A percentile compares a stretch with the other conserved stretches of the same genome.
These are phyloP conservation scores for Bombycilla garrulus DNA, from an alignment of 2,113 vertebrate species.

Conservation along the genomic window DNA sequence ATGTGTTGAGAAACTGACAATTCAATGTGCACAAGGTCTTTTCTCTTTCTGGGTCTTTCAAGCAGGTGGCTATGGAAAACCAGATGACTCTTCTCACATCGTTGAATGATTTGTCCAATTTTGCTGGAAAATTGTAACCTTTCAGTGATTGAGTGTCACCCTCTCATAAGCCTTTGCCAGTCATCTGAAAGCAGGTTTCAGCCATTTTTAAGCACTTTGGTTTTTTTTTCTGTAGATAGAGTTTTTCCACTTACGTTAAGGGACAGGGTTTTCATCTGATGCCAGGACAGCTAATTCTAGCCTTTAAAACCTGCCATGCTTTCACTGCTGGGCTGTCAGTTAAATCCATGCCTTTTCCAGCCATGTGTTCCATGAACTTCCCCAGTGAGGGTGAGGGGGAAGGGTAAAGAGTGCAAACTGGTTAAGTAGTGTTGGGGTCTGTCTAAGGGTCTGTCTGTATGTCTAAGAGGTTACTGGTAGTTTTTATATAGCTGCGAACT, in stretches of 20 bases:
- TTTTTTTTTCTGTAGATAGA: background rate
- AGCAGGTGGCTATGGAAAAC: background rate
- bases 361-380: background rate
- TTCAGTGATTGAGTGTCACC: background rate
- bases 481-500: background rate
- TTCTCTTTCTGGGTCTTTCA: background rate
- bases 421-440: background rate
- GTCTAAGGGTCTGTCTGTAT: too few species aligned
- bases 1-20: background rate
- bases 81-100: background rate
- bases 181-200: background rate
- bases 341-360: background rate
- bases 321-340: background rate
- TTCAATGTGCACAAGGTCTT: background rate
- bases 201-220: background rate
- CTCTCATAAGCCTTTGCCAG: background rate
- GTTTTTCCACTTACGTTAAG: background rate
- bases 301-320: background rate
- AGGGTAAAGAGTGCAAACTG: background rate
- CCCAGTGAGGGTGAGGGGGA: background rate
- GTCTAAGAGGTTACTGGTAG: background rate
- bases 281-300: background rate
- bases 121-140: conserved; percentile 56
- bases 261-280: background rate
- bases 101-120: background rate